phyloP scores from a whole-genome alignment of 2,797 vertebrate species.

The Falco cherrug region DNA sequence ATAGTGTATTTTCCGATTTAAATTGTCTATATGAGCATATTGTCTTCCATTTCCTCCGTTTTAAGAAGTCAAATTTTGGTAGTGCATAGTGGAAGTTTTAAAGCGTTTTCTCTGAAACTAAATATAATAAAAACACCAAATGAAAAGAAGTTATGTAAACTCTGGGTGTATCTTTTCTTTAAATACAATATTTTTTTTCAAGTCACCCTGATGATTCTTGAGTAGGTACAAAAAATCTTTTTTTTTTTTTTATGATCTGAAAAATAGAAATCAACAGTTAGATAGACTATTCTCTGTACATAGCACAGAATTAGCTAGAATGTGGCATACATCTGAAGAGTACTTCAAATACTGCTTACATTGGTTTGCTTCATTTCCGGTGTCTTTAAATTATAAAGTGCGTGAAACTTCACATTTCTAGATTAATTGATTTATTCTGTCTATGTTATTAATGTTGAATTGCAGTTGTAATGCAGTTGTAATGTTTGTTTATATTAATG shows the following conservation, averaged over 20 bases:
- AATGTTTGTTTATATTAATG: background rate
- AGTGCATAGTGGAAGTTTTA: background rate
- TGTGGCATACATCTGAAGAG: background rate
- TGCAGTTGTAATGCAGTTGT: background rate
- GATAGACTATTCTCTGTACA: background rate
- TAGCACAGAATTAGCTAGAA: background rate
- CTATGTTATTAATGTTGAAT: background rate
- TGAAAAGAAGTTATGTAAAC: background rate
- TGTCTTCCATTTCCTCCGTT: background rate
- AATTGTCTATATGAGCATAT: background rate
- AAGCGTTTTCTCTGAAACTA: background rate
- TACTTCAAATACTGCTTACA: background rate
- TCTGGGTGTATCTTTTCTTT: background rate
- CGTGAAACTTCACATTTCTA: background rate
- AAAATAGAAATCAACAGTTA: background rate
- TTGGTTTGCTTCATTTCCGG: background rate
- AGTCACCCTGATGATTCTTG: background rate
- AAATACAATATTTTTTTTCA: background rate
- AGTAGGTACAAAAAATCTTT: background rate
- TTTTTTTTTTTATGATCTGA: background rate
- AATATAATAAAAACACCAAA: background rate
- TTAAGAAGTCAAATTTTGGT: background rate
- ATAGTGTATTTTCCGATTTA: background rate
- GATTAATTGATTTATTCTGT: constrained; percentile 4
- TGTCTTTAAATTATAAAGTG: background rate